phyloP scores from a whole-genome alignment of 2,888 invertebrate species.

The Ormia ochracea region DNA sequence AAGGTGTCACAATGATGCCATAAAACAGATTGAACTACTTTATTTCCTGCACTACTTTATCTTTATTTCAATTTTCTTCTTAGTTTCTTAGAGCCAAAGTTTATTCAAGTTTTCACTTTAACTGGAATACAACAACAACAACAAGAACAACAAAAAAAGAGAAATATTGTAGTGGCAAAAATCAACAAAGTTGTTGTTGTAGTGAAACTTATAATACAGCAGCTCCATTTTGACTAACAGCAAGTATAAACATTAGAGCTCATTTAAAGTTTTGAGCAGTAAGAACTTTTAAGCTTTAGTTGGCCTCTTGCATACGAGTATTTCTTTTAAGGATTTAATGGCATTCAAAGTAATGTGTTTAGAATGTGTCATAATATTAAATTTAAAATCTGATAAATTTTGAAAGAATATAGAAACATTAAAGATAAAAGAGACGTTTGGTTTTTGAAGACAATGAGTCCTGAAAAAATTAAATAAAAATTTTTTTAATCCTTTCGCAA shows the following conservation, averaged over 20 bases:
- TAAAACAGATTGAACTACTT: conserved; percentile 37
- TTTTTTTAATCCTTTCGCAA: not conserved
- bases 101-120: conserved; percentile 20
- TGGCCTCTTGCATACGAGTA: not conserved
- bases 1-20: conserved; percentile 53
- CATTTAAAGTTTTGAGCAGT: conserved; percentile 42
- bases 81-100: conserved; percentile 32
- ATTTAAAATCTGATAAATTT: conserved; percentile 22
- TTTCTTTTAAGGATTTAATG: conserved; percentile 2
- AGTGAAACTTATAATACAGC: conserved; percentile 22
- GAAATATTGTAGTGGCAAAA: not conserved
- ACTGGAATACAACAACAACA: too few species aligned
- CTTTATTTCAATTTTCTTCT: conserved; percentile 10
- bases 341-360: not conserved
- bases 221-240: not conserved
- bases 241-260: conserved; percentile 46
- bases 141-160: not conserved
- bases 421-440: not conserved
- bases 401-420: not conserved
- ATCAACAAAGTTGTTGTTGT: conserved; percentile 20
- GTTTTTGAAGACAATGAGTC: not conserved
- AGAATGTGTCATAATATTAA: not conserved
- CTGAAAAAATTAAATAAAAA: not conserved
- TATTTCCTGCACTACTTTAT: not conserved
- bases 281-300: conserved; percentile 15